Base-by-base conservation (phyloP, 2,113 vertebrate species). In the Pollachius pollachius region DNA sequence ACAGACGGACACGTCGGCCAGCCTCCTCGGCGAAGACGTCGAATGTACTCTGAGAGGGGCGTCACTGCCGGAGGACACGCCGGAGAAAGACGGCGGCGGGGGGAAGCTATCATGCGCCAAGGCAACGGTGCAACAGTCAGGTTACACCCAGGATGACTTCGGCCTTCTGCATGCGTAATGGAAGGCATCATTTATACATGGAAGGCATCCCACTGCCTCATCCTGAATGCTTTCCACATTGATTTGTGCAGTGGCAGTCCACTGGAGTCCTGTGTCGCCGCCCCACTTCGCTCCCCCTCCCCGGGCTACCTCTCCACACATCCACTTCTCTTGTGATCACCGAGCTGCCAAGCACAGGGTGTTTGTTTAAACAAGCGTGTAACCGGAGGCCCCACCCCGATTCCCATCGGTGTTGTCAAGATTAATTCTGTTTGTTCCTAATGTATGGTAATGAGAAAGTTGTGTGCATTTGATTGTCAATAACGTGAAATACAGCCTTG, bases 381-480 rank as follows among this genome's bases (percentile, higher is more conserved):
- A n/a, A 16, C 25, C 48, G 68, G 61, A 56, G 61, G 1, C 27
- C 15, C 21, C 18, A 8, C 19, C 61, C 4, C 23, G 3, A 30
- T 15, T 70, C 54, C 81, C 59, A 13, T 81, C 69, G 82, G 70
- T 80, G 80, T 82, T 80, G 80, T 84, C 88, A 82, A 84, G 88
- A 91, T 89, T 89, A 87, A 90, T 91, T 81, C 81, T 48, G 65
- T 90, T 87, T 87, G 85, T 88, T 88, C 75, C 86, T 89, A 92
- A 92, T 90, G 90, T 88, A 93, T 92, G 90, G 87, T 92, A 92
- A 93, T 92, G 90, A 92, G 90, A 89, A 90, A 87, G 85, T 89
- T 88, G 87, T 90, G 90, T 90, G 89, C 80, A 76, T 92, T 92
- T 92, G 87, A 90, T 90, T 89, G 90, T 93, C 91, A 90, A 92